Evolutionary conservation across 2,888 invertebrate species (phyloP).

Genomic region (Drosophila anceps): DNA sequence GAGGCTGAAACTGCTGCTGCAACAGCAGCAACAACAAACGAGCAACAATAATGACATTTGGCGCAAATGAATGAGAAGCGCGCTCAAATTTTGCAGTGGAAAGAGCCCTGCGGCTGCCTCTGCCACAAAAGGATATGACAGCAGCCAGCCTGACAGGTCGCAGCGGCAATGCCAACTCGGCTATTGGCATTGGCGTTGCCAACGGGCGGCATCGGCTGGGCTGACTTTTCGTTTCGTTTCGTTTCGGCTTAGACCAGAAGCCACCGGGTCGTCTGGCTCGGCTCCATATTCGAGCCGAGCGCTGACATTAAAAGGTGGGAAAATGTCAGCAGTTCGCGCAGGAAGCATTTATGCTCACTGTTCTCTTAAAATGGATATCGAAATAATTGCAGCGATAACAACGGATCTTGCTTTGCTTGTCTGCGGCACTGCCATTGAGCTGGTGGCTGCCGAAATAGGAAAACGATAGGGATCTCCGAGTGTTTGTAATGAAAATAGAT

Average conservation of each 20-base stretch:
- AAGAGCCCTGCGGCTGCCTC: conserved; percentile 27
- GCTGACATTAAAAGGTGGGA: conserved; percentile 85
- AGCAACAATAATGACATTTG: conserved; percentile 81
- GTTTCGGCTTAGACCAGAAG: conserved; percentile 37
- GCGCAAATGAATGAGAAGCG: conserved; percentile 79
- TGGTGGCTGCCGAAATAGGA: neutral
- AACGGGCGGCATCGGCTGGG: conserved; percentile 1
- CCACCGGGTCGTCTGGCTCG: conserved; percentile 42
- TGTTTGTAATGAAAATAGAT: neutral
- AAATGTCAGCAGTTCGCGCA: conserved; percentile 81
- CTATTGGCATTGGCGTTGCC: conserved; percentile 36
- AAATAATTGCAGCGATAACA: conserved; percentile 59
- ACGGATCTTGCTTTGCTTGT: neutral
- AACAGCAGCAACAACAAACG: conserved; percentile 68
- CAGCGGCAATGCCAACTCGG: conserved; percentile 35
- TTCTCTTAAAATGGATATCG: conserved; percentile 36
- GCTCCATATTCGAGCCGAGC: conserved; percentile 43
- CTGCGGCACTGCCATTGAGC: neutral
- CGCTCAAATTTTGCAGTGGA: conserved; percentile 64
- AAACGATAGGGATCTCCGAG: neutral
- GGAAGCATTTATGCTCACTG: conserved; percentile 7
- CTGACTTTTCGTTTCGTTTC: neutral
- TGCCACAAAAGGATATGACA: conserved; percentile 79
- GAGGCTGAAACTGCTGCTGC: conserved; percentile 13
- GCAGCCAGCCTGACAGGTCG: conserved; percentile 61